Conservation (phyloP, 2,797 vertebrate genomes). For the Pangasius sanitwongsei region DNA sequence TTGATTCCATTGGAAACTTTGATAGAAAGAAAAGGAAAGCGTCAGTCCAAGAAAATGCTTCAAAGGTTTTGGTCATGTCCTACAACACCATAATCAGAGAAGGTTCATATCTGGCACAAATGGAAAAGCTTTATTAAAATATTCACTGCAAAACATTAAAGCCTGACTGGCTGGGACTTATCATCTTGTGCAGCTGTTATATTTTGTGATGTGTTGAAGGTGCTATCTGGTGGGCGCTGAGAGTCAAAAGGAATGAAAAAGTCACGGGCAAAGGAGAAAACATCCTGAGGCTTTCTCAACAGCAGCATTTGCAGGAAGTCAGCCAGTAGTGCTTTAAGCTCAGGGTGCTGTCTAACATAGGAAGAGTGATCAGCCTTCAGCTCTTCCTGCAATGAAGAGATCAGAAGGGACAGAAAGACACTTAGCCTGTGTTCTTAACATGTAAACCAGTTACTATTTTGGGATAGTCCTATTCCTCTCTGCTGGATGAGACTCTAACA, state of each 20-base stretch:
- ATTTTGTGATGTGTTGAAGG: conserved; percentile 26
- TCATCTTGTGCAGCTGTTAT: conserved; percentile 32
- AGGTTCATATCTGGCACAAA: not conserved
- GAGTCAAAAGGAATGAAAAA: conserved; percentile 78
- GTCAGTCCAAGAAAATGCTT: not conserved
- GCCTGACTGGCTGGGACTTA: not conserved
- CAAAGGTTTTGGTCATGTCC: not conserved
- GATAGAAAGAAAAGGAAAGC: not conserved
- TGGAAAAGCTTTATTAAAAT: conserved; percentile 31
- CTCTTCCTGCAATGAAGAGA: conserved; percentile 76
- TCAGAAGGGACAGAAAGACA: not conserved
- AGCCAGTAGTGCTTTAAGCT: conserved; percentile 78
- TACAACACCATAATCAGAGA: too few relatives aligned
- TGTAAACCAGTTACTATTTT: not conserved
- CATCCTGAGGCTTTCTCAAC: conserved; percentile 80
- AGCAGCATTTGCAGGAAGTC: conserved; percentile 91
- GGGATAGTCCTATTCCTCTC: not conserved
- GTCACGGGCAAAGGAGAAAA: conserved; percentile 81
- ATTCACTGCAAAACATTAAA: not conserved
- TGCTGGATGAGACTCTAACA: not conserved
- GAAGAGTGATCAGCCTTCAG: conserved; percentile 76
- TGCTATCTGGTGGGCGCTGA: conserved; percentile 37
- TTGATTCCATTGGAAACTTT: not conserved
- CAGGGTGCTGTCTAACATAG: conserved; percentile 84
- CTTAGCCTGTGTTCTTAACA: not conserved